Conservation (phyloP, 2,888 invertebrate species). For the Epinotia brunnichana region DNA sequence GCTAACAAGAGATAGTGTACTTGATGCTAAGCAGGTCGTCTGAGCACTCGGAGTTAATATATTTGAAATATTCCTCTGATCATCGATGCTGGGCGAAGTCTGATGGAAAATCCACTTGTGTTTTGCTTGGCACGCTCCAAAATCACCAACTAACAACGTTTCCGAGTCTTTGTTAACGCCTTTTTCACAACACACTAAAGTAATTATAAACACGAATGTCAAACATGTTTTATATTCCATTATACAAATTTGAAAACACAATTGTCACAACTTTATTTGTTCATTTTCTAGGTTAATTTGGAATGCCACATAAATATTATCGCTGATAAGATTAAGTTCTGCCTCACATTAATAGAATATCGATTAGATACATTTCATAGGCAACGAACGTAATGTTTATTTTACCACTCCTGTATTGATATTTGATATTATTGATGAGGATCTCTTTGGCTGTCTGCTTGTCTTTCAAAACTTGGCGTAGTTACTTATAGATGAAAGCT, state of each 20-base stretch:
- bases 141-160: slow-evolving; percentile 52
- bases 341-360: slow-evolving; percentile 35
- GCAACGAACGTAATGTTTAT: slow-evolving; percentile 3
- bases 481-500: background rate
- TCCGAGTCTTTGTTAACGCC: slow-evolving; percentile 57
- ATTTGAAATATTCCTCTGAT: slow-evolving; percentile 49
- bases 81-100: slow-evolving; percentile 46
- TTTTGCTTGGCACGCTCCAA: slow-evolving; percentile 49
- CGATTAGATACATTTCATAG: slow-evolving; percentile 37
- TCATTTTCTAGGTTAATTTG: slow-evolving; percentile 42
- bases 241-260: slow-evolving; percentile 14
- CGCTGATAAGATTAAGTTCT: slow-evolving; percentile 39
- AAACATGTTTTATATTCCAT: slow-evolving; percentile 30
- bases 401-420: background rate
- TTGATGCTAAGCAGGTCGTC: slow-evolving; percentile 52
- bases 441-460: background rate
- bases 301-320: slow-evolving; percentile 35
- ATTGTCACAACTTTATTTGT: slow-evolving; percentile 18
- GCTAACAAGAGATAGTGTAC: slow-evolving; percentile 53
- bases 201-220: slow-evolving; percentile 19
- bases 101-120: slow-evolving; percentile 55
- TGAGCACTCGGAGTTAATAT: slow-evolving; percentile 52
- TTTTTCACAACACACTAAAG: slow-evolving; percentile 57
- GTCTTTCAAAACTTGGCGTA: too few species aligned
- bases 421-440: background rate